Evolutionary conservation across 1,140 invertebrate genomes (phyloP), one percentile per base, ranked within the genome.

Genomic region (Forficula auricularia): DNA sequence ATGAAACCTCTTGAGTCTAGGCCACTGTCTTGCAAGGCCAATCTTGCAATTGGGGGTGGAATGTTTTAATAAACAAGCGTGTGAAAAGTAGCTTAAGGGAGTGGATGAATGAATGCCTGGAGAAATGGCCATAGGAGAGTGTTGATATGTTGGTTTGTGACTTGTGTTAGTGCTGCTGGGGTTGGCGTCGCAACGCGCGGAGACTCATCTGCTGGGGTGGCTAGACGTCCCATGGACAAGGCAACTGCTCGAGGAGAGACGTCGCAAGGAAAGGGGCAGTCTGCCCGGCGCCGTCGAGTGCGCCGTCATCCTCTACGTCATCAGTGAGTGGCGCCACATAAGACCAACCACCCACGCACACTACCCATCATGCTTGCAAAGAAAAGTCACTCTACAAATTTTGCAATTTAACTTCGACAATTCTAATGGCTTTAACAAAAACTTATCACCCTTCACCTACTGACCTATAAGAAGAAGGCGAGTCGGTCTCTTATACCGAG

Each of bases 201-300:
- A 87, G 61, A 80, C 75, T 51, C 57, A 86, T 2, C 68, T 75
- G 0, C 68, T 88, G 32, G 81, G 86, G 57, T 73, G 77, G 58
- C 75, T 85, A 48, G 81, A 78, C 1, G 74, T 73, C 33, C 70
- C 71, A 7, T 83, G 79, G 79, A 69, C 85, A 58, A 48, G 65
- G 44, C 66, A 71, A 42, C 70, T 78, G 46, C 55, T 82, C n/a
- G 64, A 63, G 1, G 72, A 71, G 35, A 83, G 80, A 79, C 79
- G 81, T 48, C 65, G 71, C 47, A 75, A 73, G 45, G 84, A 89
- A 57, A 62, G 87, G 40, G 87, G 86, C 3, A 76, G 81, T 1
- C 59, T 84, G n/a, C 84, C 86, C 0, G 84, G 84, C 16, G 63
- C 84, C 35, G 82, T 90, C 14, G 87, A 92, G 60, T 72, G 71